Conservation (phyloP, 2,797 vertebrate genomes). For the Heterohyrax brucei region DNA sequence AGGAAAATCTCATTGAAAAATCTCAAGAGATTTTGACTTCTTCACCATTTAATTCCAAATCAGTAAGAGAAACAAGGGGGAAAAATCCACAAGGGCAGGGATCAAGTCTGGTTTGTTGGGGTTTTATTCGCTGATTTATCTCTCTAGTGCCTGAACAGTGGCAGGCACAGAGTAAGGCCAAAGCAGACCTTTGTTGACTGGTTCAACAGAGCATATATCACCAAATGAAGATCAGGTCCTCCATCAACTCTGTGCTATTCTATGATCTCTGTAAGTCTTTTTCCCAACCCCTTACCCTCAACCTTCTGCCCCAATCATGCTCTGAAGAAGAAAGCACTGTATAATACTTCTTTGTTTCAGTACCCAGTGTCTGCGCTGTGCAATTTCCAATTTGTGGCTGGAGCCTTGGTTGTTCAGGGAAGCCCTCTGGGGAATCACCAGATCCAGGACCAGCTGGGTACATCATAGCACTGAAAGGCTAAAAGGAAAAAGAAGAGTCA, state of each 20-base stretch:
- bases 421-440: slow-evolving; percentile 85
- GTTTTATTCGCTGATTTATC: background rate
- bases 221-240: background rate
- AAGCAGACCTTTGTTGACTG: background rate
- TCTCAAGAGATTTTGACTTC: background rate
- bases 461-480: slow-evolving; percentile 81
- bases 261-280: background rate
- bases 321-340: background rate
- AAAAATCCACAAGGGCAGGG: background rate
- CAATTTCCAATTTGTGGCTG: slow-evolving; percentile 80
- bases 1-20: background rate
- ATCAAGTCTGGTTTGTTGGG: background rate
- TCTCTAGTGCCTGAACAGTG: background rate
- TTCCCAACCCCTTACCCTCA: background rate
- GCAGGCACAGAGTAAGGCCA: background rate
- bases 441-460: slow-evolving; percentile 84
- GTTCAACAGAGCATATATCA: background rate
- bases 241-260: background rate
- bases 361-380: slow-evolving; percentile 79
- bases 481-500: slow-evolving; percentile 65
- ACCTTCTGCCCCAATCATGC: background rate
- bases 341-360: background rate
- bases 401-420: slow-evolving; percentile 79
- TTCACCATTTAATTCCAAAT: slow-evolving; percentile 32
- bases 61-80: background rate